Base-by-base conservation (phyloP, 2,888 invertebrate genomes). In the Pristionchus arcanus region DNA sequence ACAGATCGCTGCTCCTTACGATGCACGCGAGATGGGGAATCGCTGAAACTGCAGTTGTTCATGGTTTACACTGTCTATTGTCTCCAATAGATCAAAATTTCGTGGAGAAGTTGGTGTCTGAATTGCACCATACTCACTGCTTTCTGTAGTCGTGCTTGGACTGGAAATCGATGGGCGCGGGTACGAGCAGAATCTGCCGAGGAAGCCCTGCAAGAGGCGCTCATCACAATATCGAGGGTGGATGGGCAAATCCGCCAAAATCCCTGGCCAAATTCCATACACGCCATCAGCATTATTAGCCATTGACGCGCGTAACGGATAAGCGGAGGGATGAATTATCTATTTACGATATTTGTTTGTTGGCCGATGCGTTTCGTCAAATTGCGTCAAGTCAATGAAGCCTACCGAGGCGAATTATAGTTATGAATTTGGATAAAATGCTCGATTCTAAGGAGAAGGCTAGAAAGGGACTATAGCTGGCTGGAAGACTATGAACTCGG, bases 221-320 rank as follows among this genome's bases (percentile, higher is more conserved):
- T 19, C n/a, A 63, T 63, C 63, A 21, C 55, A 42, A 77, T 77
- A 77, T 77, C 31, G 74, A 77, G 74, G 42, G 74, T 37, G 74
- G 37, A 31, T 68, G 7, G 25, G 42, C 11, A 21, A 19, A 37
- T 77, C 19, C 11, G 0, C 37, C 74, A 9, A 34, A 34, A 31
- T n/a, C 25, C 28, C 25, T 28, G 34, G 11, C 15, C 71, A 2
- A 74, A 34, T 2, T 16, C 68, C 68, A 9, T 11, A n/a, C 42
- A 49, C n/a, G 11, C 49, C 5, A 25, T 81, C 49, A 42, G n/a
- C 13, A 53, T 53, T 53, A 81, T 81, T n/a, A 16, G 81, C 81
- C 4, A 28, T 34, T 81, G 28, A 81, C 81, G 81, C 81, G 49
- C 81, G 53, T 28, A 49, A 28, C 49, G 81, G 53, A 81, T 81